A percentile compares a stretch with the other conserved stretches of the same genome.
These are phyloP conservation scores for Nomada lathburiana DNA, from an alignment of 2,888 invertebrate species.

Conservation along the genomic window DNA sequence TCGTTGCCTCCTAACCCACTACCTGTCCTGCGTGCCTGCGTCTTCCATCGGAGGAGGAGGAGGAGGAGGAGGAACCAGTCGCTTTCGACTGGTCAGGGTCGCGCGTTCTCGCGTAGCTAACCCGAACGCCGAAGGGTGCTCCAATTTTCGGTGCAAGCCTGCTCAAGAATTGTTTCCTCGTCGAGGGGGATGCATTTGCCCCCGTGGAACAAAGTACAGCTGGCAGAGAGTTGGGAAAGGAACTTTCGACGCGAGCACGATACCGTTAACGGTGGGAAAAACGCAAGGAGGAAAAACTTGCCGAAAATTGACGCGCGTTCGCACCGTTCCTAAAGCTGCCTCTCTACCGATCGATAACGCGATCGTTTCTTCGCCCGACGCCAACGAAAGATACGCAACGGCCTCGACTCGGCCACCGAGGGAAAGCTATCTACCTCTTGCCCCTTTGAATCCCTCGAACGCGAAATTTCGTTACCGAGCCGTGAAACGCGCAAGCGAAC, in stretches of 20 bases:
- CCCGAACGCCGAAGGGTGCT: too few relatives aligned
- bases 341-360: constrained; percentile 49
- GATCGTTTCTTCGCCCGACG: constrained; percentile 42
- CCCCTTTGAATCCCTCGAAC: background rate
- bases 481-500: constrained; percentile 5
- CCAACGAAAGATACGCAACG: constrained; percentile 19
- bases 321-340: constrained; percentile 32
- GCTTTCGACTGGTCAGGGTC: background rate
- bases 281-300: constrained; percentile 18
- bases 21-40: background rate
- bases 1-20: constrained; percentile 53
- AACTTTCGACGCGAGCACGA: background rate
- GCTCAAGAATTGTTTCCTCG: too few relatives aligned
- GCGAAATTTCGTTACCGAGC: constrained; percentile 25
- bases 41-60: too few relatives aligned
- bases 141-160: too few relatives aligned
- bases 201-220: background rate
- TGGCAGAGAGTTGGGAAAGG: background rate
- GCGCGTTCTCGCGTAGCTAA: background rate
- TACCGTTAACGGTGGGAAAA: constrained; percentile 26
- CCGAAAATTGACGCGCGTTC: constrained; percentile 40
- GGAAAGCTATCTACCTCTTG: background rate
- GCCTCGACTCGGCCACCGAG: constrained; percentile 9
- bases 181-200: too few relatives aligned
- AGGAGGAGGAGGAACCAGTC: background rate